A percentile compares a stretch with the other conserved stretches of the same genome.
These are phyloP conservation scores for Morinoia aosen DNA, from an alignment of 2,888 invertebrate genomes.

Conservation along the genomic window DNA sequence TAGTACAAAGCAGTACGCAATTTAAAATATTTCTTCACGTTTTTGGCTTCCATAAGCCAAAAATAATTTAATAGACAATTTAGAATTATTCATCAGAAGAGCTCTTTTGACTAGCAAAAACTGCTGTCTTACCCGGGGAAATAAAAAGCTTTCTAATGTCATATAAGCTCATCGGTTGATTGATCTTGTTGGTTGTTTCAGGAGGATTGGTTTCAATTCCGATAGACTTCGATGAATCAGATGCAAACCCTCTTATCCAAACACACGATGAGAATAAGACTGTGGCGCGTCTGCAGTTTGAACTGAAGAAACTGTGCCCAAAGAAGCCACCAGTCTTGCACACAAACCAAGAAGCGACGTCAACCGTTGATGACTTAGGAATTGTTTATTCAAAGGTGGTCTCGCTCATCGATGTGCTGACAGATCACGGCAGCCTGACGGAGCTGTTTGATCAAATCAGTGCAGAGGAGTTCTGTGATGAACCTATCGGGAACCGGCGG, in stretches of 20 bases:
- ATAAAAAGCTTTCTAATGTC: too few species aligned
- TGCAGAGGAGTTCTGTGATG: background rate
- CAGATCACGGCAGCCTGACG: background rate
- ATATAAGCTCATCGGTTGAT: too few species aligned
- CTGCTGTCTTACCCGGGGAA: too few species aligned
- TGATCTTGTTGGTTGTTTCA: background rate
- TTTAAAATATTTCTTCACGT: too few species aligned
- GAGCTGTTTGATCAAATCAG: background rate
- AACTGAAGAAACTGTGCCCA: conserved; percentile 23
- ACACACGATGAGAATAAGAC: background rate
- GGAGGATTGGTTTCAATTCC: background rate
- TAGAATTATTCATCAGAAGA: too few species aligned
- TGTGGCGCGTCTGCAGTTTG: background rate
- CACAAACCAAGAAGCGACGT: background rate
- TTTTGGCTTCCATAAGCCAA: too few species aligned
- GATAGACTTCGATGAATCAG: background rate
- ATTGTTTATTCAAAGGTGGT: background rate
- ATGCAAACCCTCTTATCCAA: background rate
- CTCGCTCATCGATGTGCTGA: background rate
- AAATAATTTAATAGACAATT: too few species aligned
- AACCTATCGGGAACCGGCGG: background rate
- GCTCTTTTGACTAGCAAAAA: too few species aligned
- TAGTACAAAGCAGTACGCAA: too few species aligned
- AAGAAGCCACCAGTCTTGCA: background rate
- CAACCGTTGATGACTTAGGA: too few species aligned